Conservation (phyloP, 2,113 vertebrate genomes). For the Oryzias woworae region DNA sequence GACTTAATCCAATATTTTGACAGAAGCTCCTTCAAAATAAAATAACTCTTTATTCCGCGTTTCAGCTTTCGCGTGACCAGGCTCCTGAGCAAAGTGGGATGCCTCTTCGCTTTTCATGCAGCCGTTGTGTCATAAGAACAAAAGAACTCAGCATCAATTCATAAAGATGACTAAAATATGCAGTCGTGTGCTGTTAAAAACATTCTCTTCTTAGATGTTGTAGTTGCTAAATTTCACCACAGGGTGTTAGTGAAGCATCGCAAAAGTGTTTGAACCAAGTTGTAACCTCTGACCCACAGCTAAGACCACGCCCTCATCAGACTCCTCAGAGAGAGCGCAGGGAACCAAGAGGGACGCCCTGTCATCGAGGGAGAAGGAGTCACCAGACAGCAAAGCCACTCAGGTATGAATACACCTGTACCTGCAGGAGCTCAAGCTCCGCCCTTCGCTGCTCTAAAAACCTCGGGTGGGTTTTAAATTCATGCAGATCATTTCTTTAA, state of each 20-base stretch:
- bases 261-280: constrained; percentile 10
- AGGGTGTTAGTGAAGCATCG: constrained; percentile 6
- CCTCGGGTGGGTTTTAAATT: neutral
- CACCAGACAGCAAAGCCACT: constrained; percentile 87
- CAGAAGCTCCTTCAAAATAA: no score
- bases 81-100: no score
- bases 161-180: no score
- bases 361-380: constrained; percentile 83
- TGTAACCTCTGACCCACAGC: constrained; percentile 31
- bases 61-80: no score
- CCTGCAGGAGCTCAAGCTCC: neutral
- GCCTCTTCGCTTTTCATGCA: no score
- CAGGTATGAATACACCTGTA: constrained; percentile 78
- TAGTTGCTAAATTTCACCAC: constrained; percentile 31
- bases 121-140: no score
- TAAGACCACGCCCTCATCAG: constrained; percentile 73
- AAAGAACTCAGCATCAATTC: no score
- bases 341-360: constrained; percentile 85
- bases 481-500: no score
- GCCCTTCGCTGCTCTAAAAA: neutral
- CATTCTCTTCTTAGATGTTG: neutral
- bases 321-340: constrained; percentile 82
- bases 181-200: no score
- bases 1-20: no score
- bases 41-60: no score